Base-by-base conservation (phyloP, 2,888 invertebrate genomes). In the Drosophila tripunctata region DNA sequence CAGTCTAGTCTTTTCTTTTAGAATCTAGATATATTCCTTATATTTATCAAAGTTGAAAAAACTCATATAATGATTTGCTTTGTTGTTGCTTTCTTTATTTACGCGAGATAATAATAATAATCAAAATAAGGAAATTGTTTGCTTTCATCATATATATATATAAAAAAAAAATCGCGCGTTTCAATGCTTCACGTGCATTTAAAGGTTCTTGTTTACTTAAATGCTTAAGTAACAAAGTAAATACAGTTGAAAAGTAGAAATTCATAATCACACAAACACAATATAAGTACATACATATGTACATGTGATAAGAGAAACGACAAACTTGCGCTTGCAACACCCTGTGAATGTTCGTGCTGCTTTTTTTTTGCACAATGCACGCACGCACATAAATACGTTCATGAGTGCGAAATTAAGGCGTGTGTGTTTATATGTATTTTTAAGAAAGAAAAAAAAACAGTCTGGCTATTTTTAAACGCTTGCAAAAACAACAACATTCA, bases 401-500 rank as follows among this genome's bases (percentile, higher is more conserved):
- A 40, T 51, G 54, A 56, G 41, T 27, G 43, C 56, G n/a, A 72
- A 70, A 65, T 69, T 51, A 27, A 71, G 73, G 70, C 81, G 65
- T 72, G 75, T 27, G 27, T 27, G 27, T 27, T n/a, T n/a, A n/a
- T n/a, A n/a, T n/a, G n/a, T n/a, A 38, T 55, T 41, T 52, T 31
- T 57, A 41, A 48, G 63, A 80, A 68, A 63, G 67, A 62, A 55
- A 60, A 41, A 48, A 66, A 80, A 68, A 63, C 69, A 62, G 57
- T 70, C 62, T 10, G 60, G 64, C 76, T 81, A 84, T 76, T 81
- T 84, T 78, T 84, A 81, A 76, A 74, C 45, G 57, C 60, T 67
- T 64, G 67, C 84, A 81, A 74, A 72, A 83, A 77, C 70, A 82
- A 77, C 72, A 52, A 48, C 78, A 78, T 61, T 62, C 58, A 68